Conservation (phyloP, 2,888 invertebrate genomes). For the Thecophora atra region DNA sequence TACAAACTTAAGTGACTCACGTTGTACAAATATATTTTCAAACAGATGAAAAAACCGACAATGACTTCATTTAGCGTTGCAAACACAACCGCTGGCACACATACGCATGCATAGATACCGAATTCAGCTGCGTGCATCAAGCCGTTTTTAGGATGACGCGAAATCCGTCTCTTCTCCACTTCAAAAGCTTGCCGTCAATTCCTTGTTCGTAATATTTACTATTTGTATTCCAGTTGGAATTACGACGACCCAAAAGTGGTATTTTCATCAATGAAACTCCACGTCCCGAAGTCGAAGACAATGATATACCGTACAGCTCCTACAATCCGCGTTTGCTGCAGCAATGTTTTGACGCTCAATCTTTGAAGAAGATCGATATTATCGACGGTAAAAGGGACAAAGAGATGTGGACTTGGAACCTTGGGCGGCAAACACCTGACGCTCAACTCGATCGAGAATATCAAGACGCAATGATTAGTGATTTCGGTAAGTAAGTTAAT, state of each 20-base stretch:
- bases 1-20: no score
- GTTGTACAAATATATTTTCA: no score
- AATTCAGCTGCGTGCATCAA: no score
- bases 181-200: no score
- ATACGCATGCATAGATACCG: no score
- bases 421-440: constrained; percentile 52
- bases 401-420: constrained; percentile 61
- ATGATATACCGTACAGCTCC: constrained; percentile 52
- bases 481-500: constrained; percentile 53
- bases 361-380: constrained; percentile 51
- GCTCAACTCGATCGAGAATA: constrained; percentile 53
- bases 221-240: constrained; percentile 55
- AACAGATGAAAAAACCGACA: no score
- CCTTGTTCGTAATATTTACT: no score
- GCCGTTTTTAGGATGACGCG: no score
- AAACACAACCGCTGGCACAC: no score
- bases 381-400: constrained; percentile 51
- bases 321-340: constrained; percentile 64
- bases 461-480: constrained; percentile 48
- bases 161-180: no score
- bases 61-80: no score
- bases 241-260: constrained; percentile 61
- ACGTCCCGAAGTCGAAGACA: constrained; percentile 48
- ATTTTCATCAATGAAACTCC: constrained; percentile 59
- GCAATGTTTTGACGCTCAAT: constrained; percentile 54